Evolutionary conservation across 2,113 vertebrate species (phyloP).

Genomic region (Sialia sialis): DNA sequence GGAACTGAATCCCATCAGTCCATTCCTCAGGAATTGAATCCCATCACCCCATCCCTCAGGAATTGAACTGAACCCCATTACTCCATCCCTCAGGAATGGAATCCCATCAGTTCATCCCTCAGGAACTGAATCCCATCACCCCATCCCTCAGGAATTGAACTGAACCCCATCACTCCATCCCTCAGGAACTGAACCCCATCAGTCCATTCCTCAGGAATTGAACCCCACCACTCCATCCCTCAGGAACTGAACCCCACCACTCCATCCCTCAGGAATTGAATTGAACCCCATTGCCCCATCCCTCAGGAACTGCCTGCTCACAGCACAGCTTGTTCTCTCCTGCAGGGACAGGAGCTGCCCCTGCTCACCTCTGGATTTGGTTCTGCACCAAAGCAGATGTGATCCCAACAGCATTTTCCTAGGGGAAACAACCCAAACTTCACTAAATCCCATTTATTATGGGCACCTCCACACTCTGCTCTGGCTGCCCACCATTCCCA

Average conservation of each 20-base stretch:
- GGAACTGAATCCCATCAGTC: no score
- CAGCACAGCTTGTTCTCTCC: neutral
- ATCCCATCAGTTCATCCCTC: no score
- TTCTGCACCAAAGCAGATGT: neutral
- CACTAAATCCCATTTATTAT: neutral
- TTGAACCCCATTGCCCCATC: no score
- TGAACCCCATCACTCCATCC: neutral
- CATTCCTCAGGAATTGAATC: neutral
- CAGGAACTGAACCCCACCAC: rapidly evolving
- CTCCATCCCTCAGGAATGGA: neutral
- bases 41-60: neutral
- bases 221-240: no score
- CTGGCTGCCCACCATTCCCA: neutral
- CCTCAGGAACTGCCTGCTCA: rapidly evolving
- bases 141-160: no score
- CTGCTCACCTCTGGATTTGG: neutral
- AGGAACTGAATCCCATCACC: no score
- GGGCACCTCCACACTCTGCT: neutral
- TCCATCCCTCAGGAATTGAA: neutral
- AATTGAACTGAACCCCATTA: no score
- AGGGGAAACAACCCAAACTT: neutral
- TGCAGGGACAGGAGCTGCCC: neutral
- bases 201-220: neutral
- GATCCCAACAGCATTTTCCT: neutral
- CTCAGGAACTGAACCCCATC: no score